These are phyloP conservation scores for Ovibos moschatus DNA, from an alignment of 2,113 vertebrate genomes.

Conservation along the genomic window DNA sequence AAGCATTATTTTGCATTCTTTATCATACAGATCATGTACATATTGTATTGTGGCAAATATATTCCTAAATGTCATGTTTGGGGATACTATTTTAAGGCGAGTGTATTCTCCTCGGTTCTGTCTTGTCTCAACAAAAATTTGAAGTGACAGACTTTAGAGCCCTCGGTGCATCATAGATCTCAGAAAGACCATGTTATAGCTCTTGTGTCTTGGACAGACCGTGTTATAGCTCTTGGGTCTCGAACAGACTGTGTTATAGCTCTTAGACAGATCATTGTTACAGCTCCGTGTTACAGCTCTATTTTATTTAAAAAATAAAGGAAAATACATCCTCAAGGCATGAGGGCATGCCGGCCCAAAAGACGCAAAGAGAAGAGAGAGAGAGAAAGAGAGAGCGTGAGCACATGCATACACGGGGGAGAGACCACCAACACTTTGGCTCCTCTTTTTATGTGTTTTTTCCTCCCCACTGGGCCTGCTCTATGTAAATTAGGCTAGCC, in stretches of 20 bases:
- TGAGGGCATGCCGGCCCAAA: neutral
- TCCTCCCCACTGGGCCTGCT: neutral
- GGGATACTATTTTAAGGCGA: neutral
- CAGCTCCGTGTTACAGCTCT: neutral
- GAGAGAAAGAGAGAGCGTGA: rapidly evolving
- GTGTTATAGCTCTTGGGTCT: neutral
- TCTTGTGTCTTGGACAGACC: neutral
- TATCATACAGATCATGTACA: neutral
- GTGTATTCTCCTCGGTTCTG: rapidly evolving
- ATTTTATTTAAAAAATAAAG: neutral
- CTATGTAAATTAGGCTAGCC: neutral
- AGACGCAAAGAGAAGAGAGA: neutral
- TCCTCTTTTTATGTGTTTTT: neutral
- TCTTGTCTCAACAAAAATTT: neutral
- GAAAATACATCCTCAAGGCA: neutral
- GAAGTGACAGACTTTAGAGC: neutral
- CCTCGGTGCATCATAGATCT: neutral
- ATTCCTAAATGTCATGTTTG: neutral
- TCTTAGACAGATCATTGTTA: neutral
- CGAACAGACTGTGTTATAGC: neutral
- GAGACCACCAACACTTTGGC: neutral
- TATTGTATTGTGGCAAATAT: neutral
- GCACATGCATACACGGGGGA: rapidly evolving
- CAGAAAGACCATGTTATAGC: neutral
- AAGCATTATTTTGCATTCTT: neutral